These are phyloP conservation scores for Brachionus rotundiformis DNA, from an alignment of 1,140 invertebrate species.

Conservation along the genomic window DNA sequence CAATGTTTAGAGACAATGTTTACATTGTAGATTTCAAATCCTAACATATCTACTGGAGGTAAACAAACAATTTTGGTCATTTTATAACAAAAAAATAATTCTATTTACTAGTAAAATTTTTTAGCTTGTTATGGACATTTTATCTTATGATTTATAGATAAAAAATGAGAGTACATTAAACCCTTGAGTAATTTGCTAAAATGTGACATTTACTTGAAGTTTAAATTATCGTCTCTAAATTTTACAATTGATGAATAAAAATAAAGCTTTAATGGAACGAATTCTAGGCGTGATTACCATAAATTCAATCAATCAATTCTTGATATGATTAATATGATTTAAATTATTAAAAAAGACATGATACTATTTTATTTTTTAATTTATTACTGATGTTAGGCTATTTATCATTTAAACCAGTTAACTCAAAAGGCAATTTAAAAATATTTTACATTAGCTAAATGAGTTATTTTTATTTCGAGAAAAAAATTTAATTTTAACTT, in stretches of 20 bases:
- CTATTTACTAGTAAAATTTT: neutral
- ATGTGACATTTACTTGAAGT: neutral
- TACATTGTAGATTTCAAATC: neutral
- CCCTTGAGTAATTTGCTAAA: slow-evolving; percentile 2
- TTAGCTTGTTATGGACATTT: neutral
- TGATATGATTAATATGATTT: neutral
- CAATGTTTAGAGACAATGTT: neutral
- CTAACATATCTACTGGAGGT: neutral
- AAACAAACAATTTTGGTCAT: neutral
- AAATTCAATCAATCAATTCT: slow-evolving; percentile 1
- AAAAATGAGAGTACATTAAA: neutral
- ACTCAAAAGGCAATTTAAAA: neutral
- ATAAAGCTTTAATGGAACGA: neutral
- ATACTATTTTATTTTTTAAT: neutral
- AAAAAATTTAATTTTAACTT: neutral
- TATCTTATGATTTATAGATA: neutral
- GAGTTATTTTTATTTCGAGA: neutral
- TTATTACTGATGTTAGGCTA: neutral
- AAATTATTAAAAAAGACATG: neutral
- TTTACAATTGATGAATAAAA: neutral
- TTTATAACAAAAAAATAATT: neutral
- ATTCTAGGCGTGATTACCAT: neutral
- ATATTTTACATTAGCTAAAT: too few relatives aligned
- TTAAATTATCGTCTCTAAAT: neutral
- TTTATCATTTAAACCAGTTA: neutral